Evolutionary conservation across 1,140 invertebrate species (phyloP).

Genomic region (Yoshiicerus persimilis): DNA sequence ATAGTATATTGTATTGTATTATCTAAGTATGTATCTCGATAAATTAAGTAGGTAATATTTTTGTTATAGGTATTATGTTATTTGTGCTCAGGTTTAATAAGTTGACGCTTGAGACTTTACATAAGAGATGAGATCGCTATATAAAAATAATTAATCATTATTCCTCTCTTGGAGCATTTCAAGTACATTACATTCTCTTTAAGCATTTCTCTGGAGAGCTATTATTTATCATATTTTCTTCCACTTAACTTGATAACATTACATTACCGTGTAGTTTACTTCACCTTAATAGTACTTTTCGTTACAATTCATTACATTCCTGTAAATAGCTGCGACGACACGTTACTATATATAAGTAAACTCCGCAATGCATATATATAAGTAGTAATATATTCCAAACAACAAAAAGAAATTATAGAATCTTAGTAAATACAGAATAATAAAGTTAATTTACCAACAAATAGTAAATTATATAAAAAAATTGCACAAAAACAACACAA

Average conservation of each 20-base stretch:
- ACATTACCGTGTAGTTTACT: not conserved
- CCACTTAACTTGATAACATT: not conserved
- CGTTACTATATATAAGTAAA: not conserved
- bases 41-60: not conserved
- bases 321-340: not conserved
- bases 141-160: conserved; percentile 22
- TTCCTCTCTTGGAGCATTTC: conserved; percentile 11
- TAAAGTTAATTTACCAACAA: not conserved
- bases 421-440: not conserved
- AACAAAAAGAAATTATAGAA: not conserved
- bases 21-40: not conserved
- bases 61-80: not conserved
- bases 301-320: not conserved
- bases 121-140: conserved; percentile 16
- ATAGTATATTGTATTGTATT: not conserved
- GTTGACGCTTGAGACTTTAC: not conserved
- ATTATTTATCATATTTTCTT: not conserved
- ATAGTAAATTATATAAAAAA: conserved; percentile 1
- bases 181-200: conserved; percentile 2
- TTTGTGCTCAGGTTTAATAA: conserved; percentile 5
- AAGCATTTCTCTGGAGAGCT: conserved; percentile 4
- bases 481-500: conserved; percentile 20
- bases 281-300: not conserved
- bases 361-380: not conserved
- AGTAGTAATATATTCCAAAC: not conserved